Base-by-base conservation (phyloP, 2,113 vertebrate species). In the Hippocampus mohnikei region DNA sequence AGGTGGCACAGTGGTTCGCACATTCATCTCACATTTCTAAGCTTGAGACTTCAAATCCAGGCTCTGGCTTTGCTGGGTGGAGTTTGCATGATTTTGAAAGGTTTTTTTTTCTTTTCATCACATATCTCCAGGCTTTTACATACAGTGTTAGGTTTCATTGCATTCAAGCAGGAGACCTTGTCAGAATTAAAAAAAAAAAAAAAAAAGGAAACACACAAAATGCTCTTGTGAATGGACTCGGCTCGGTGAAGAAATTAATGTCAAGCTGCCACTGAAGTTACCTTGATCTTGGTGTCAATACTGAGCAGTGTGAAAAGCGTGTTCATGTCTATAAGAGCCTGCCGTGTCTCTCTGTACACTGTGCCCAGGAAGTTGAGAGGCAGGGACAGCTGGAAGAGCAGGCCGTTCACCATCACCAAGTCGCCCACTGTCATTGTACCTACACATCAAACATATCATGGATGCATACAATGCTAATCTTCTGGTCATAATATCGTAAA, bases 241-340 rank as follows among this genome's bases (percentile, higher is more conserved):
- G 40, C 18, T 46, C 65, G 50, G 66, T 15, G 16, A 13, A 55
- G 21, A 62, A 41, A 50, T n/a, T 18, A 6, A 65, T 72, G 71
- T 73, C 78, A 68, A 42, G 65, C 20, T 1, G 27, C 81, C 67
- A 68, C 27, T 33, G 58, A 18, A 60, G 89, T 94, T 93, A 98
- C 97, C 95, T 98, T 99, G 88, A 99, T 98, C 89, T 91, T 96
- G 53, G 96, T 94, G 90, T 98, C 93, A 62, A 98, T 81, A 61
- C 86, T 96, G 80, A 99, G 95, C 74, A 99, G 92, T 0, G 95
- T 97, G 86, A 99, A 99, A 73, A 99, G 92, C 46, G 94, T 95
- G 85, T 99, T 95, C 97, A 99, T 99, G 87, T 99, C 97, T 72
- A 98, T 98, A 50, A 99, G 94, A 2, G 97, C 96, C 92, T 99